These are phyloP conservation scores for Agrochola lota DNA, from an alignment of 2,888 invertebrate species.

Conservation along the genomic window DNA sequence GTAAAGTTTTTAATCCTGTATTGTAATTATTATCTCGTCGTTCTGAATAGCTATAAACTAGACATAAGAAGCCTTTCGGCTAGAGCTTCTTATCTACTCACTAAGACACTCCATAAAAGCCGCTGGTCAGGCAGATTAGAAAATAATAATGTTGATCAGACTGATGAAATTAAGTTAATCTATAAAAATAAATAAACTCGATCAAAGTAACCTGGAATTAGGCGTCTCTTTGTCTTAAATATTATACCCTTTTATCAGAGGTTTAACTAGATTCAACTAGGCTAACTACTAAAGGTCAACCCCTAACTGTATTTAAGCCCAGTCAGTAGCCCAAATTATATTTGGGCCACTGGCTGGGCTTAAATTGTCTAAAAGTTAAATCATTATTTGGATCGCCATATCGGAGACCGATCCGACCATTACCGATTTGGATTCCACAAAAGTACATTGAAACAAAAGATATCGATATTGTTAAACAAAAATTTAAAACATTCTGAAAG, in stretches of 20 bases:
- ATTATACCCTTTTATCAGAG: conserved; percentile 1
- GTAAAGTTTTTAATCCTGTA: neutral
- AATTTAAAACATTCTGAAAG: conserved; percentile 10
- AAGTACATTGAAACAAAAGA: conserved; percentile 8
- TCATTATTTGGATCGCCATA: neutral
- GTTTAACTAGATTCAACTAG: conserved; percentile 26
- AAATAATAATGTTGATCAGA: neutral
- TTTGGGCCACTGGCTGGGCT: neutral
- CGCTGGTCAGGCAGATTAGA: neutral
- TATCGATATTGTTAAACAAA: conserved; percentile 1
- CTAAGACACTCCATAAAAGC: neutral
- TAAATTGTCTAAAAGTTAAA: conserved; percentile 8
- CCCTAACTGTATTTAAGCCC: neutral
- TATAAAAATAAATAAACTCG: conserved; percentile 16
- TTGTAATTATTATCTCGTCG: neutral
- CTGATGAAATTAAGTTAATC: neutral
- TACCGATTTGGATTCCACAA: neutral
- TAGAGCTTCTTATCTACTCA: neutral
- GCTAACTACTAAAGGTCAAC: conserved; percentile 11
- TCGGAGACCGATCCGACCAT: neutral
- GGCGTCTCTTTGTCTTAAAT: conserved; percentile 7
- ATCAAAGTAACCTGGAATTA: neutral
- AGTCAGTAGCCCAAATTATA: neutral
- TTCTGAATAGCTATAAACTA: neutral
- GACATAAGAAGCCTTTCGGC: neutral